These are phyloP conservation scores for Pampus argenteus DNA, from an alignment of 2,797 vertebrate genomes.

Conservation along the genomic window DNA sequence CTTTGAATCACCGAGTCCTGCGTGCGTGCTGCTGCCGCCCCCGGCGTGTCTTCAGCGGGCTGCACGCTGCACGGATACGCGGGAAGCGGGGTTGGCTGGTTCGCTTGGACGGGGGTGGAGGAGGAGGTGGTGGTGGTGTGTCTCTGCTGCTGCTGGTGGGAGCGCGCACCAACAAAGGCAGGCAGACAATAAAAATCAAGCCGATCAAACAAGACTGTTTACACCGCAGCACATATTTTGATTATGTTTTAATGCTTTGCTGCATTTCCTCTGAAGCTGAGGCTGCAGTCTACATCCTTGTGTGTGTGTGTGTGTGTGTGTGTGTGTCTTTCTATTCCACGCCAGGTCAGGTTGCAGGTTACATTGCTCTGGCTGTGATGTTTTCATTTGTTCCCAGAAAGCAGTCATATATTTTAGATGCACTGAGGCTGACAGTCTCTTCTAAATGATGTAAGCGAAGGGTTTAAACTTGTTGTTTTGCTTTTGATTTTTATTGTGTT, in stretches of 20 bases:
- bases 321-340: not conserved
- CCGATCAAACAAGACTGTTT: slow-evolving; percentile 45
- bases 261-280: slow-evolving; percentile 32
- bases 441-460: not conserved
- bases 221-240: slow-evolving; percentile 53
- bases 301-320: not conserved
- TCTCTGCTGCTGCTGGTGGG: slow-evolving; percentile 42
- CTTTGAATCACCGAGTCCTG: slow-evolving; percentile 83
- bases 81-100: slow-evolving; percentile 34
- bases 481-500: not conserved
- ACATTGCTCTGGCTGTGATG: slow-evolving; percentile 42
- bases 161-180: slow-evolving; percentile 73
- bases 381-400: slow-evolving; percentile 21
- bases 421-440: not conserved
- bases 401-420: slow-evolving; percentile 17
- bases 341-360: slow-evolving; percentile 65
- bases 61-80: slow-evolving; percentile 53
- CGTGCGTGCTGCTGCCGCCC: slow-evolving; percentile 80
- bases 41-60: slow-evolving; percentile 69
- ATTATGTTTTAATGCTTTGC: slow-evolving; percentile 57
- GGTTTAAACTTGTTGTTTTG: not conserved
- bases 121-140: not conserved
- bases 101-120: slow-evolving; percentile 32
- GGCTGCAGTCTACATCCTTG: slow-evolving; percentile 15
- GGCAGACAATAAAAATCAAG: slow-evolving; percentile 69